Base-by-base conservation (phyloP, 2,888 invertebrate species). In the Pammene aurita region DNA sequence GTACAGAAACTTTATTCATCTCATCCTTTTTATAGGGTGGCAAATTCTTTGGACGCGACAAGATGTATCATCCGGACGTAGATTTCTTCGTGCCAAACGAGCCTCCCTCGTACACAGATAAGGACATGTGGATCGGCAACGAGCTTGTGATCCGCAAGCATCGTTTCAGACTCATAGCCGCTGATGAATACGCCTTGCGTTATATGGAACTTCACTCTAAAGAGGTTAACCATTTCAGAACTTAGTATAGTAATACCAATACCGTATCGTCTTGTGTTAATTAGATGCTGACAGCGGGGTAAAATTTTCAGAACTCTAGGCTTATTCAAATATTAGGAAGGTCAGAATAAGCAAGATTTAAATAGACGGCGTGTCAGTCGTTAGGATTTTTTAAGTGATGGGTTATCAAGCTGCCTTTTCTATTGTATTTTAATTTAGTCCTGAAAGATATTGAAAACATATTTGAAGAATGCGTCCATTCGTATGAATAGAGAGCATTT, bases 101-200 rank as follows among this genome's bases (percentile, higher is more conserved):
- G 52, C 97, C 98, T 0, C 93, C 94, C 6, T 94, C 94, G 74
- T 98, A 96, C 84, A 94, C 94, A 0, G 95, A 97, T 7, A 93
- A 95, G 75, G 96, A 98, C 83, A 96, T 98, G 92, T 97, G 95
- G 90, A 94, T 98, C 26, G 98, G 98, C 1, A 96, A 96, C 26
- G 94, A 94, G 55, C 79, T 98, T 55, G 95, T 95, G 50, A 93
- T 98, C 16, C 96, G 96, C 81, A 94, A 95, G 74, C 97, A 97
- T 79, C 87, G 95, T 57, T 98, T 98, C 84, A 90, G 96, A 58
- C 92, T 98, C 41, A 92, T 95, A 0, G 95, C 95, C 1, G 97
- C 97, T 1, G 98, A 98, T 83, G 96, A 97, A 79, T 98, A 97
- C 80, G 96, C 97, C 0, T 87, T 98, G 61, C 94, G 96, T 54